phyloP scores from a whole-genome alignment of 2,888 invertebrate species.

The Macaria liturata region DNA sequence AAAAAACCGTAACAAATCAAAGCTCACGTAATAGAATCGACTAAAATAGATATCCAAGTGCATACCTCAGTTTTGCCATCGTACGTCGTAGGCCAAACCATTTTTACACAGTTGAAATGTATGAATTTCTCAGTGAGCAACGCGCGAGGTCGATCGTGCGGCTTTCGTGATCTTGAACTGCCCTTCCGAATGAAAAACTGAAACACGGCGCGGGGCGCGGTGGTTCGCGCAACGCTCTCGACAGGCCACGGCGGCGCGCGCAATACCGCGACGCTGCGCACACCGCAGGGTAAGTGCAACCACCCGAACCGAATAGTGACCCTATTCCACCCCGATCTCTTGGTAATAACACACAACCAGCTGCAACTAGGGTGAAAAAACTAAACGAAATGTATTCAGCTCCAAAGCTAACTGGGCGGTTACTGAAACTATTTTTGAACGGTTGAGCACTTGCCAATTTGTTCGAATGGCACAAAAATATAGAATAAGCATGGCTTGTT shows the following conservation, averaged over 20 bases:
- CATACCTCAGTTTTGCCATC: conserved; percentile 71
- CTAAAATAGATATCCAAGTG: conserved; percentile 47
- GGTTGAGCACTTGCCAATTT: conserved; percentile 66
- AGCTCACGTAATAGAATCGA: conserved; percentile 50
- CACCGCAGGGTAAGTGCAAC: conserved; percentile 56
- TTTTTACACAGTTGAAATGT: conserved; percentile 51
- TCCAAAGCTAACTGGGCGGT: conserved; percentile 32
- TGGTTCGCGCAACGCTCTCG: conserved; percentile 70
- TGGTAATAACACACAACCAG: conserved; percentile 20
- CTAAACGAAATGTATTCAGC: conserved; percentile 32
- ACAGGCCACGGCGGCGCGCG: conserved; percentile 66
- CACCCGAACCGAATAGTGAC: conserved; percentile 47
- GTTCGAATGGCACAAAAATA: conserved; percentile 33
- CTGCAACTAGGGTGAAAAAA: conserved; percentile 24
- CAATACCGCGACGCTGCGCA: conserved; percentile 55
- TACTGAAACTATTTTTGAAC: conserved; percentile 58
- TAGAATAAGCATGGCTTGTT: background rate
- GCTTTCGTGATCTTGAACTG: conserved; percentile 81
- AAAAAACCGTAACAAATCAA: conserved; percentile 40
- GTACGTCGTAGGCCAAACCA: conserved; percentile 75
- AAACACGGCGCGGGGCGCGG: conserved; percentile 60
- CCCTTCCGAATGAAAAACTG: conserved; percentile 76
- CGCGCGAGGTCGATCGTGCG: conserved; percentile 58
- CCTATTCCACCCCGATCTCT: conserved; percentile 32
- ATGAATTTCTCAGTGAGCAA: conserved; percentile 56